phyloP scores from a whole-genome alignment of 2,888 invertebrate genomes.

The Seira ritae region DNA sequence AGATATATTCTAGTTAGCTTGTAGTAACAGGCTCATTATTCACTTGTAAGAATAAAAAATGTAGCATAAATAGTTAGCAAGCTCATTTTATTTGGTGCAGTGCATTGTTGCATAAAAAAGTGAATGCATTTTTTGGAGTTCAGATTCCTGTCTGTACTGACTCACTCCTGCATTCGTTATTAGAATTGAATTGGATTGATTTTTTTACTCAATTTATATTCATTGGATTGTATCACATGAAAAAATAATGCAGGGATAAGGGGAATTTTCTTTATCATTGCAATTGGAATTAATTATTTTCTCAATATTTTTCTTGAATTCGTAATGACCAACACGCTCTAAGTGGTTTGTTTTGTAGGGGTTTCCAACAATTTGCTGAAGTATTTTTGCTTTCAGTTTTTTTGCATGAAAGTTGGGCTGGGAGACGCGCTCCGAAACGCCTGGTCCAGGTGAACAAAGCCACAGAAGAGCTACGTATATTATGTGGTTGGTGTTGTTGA shows the following conservation, averaged over 20 bases:
- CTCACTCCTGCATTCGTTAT: no score
- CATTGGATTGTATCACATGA: conserved; percentile 1
- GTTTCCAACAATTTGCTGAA: no score
- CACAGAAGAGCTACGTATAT: neutral
- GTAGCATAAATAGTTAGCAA: neutral
- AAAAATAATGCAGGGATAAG: neutral
- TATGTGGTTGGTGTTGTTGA: no score
- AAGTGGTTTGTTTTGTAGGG: no score
- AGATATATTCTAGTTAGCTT: conserved; percentile 20
- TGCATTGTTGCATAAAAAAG: conserved; percentile 24
- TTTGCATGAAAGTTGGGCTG: neutral
- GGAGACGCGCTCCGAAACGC: neutral
- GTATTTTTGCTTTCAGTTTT: neutral
- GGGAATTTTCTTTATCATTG: neutral
- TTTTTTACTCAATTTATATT: conserved; percentile 15
- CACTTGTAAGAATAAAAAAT: conserved; percentile 12
- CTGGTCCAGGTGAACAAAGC: conserved; percentile 19
- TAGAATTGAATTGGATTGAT: conserved; percentile 19
- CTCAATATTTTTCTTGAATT: neutral
- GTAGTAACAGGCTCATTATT: conserved; percentile 17
- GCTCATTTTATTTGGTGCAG: conserved; percentile 21
- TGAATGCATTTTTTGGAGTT: conserved; percentile 20
- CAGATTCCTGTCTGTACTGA: neutral
- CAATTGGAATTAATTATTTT: conserved; percentile 9
- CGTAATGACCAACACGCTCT: neutral